Evolutionary conservation across 2,797 vertebrate genomes (phyloP), one percentile per base, ranked within the genome.

Genomic region (Bufotes viridis): DNA sequence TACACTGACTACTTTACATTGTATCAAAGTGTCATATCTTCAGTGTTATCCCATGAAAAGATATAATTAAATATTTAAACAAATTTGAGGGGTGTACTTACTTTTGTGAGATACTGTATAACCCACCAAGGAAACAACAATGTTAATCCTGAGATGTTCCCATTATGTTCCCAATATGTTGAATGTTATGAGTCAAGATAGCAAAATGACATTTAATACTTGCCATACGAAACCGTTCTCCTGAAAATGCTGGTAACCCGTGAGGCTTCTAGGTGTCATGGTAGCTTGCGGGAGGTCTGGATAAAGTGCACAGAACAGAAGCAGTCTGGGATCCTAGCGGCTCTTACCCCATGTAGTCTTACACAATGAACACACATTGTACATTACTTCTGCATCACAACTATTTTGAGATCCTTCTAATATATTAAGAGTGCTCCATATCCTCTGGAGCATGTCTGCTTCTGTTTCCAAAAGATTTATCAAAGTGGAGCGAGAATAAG

Each of bases 261-360:
- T 15, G 87, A 88, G 81, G 75, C 81, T 26, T 34, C 26, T 82
- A 81, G 70, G 24, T 84, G 82, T 78, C 87, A 70, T 26, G 53
- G 34, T 8, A 11, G 51, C 12, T 12, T 24, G 61, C 29, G 42
- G 67, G 80, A 79, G 15, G 78, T 88, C 60, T 84, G 63, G 53
- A 88, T 80, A 57, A 26, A 80, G 75, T 42, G 26, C 58, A 29
- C 22, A n/a, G 74, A 67, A 51, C 26, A 84, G 22, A 69, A 69
- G 18, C 12, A 11, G 29, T n/a, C 61, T 20, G 60, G 24, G 87
- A 81, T 69, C 81, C n/a, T 5, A 78, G 87, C 81, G 22, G 74
- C 81, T 61, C 80, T 88, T 70, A 84, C 53, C 61, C 34, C 75
- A 82, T 82, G 86, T 82, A 75, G 65, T 53, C 42, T n/a, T 85